Base-by-base conservation (phyloP, 2,888 invertebrate genomes). In the Sinelater perroti region DNA sequence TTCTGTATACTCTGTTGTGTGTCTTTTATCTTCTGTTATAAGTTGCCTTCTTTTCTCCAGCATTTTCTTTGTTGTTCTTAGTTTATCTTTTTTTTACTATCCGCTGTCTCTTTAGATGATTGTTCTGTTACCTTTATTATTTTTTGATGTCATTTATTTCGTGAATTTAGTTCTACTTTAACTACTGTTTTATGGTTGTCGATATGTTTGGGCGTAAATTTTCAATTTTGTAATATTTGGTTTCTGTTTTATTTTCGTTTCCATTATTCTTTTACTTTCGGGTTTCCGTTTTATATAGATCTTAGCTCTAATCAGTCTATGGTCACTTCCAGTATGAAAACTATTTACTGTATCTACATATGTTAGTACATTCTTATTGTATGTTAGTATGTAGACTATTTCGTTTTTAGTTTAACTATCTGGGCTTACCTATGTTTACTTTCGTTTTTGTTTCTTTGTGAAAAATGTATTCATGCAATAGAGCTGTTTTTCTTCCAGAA, bases 41-140 rank as follows among this genome's bases (percentile, higher is more conserved):
- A 16, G 35, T 35, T 35, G 16, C 10, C 35, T 35, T 35, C 35
- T 35, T 35, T 35, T 33, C 13, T 35, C 35, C n/a, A 14, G 17
- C 35, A 33, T 35, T 17, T 16, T 35, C 14, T 35, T 35, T 17
- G 35, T 35, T 35, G 8, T 16, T 35, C 14, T 35, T 35, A 35
- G 35, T 35, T 35, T 35, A 14, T 16, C 17, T 35, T 17, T 14
- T n/a, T 17, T 35, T 35, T 35, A n/a, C n/a, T n/a, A n/a, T n/a
- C n/a, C n/a, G n/a, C 13, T 35, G 2, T 8, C n/a, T 35, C 13
- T 31, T 5, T 24, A 6, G 24, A 6, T 24, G 5, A 24, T 7
- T 24, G 24, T 24, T 24, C 24, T 24, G 7, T 24, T 24, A 24
- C 24, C 24, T 24, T 24, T 24, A 24, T 24, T 24, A 24, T 5